Percentiles rank a stretch among this genome's conserved stretches.
Evolutionary conservation across 2,888 invertebrate genomes (phyloP).

Genomic region (Steinernema scapterisci): DNA sequence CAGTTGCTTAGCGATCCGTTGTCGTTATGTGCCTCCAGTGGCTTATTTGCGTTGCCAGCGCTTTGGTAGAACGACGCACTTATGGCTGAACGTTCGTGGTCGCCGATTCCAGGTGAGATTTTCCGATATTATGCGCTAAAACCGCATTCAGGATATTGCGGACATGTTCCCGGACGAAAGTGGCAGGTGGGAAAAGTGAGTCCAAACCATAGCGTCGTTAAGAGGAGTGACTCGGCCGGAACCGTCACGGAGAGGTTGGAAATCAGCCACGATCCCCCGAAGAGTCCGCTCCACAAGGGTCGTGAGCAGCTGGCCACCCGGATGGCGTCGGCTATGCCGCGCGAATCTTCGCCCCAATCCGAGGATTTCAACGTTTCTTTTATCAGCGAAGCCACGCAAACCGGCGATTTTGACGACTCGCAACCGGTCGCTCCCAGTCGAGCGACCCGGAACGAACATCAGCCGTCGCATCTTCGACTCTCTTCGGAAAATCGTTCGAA

Average conservation of each 20-base stretch:
- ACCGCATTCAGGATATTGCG: conserved; percentile 38
- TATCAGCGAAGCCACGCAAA: conserved; percentile 15
- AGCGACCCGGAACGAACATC: too few relatives aligned
- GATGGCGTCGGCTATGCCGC: not conserved
- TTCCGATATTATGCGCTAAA: not conserved
- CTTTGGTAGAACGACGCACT: not conserved
- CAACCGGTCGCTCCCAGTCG: not conserved
- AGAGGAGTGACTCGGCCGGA: not conserved
- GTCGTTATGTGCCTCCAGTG: not conserved
- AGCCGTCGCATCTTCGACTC: too few relatives aligned
- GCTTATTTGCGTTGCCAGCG: not conserved
- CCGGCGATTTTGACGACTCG: not conserved
- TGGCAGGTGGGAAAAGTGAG: conserved; percentile 37
- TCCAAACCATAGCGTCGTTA: not conserved
- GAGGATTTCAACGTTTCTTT: conserved; percentile 23
- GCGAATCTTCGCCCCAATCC: not conserved
- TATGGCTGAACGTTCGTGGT: conserved; percentile 19
- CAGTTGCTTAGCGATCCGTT: not conserved
- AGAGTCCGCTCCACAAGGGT: not conserved
- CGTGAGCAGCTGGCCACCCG: not conserved
- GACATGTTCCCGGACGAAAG: conserved; percentile 43
- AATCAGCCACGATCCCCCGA: not conserved
- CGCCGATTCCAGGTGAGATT: conserved; percentile 19
- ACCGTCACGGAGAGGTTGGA: not conserved
- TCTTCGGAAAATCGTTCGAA: not conserved